A percentile compares a stretch with the other conserved stretches of the same genome.
phyloP scores from a whole-genome alignment of 2,113 vertebrate species.

The Nerophis ophidion region DNA sequence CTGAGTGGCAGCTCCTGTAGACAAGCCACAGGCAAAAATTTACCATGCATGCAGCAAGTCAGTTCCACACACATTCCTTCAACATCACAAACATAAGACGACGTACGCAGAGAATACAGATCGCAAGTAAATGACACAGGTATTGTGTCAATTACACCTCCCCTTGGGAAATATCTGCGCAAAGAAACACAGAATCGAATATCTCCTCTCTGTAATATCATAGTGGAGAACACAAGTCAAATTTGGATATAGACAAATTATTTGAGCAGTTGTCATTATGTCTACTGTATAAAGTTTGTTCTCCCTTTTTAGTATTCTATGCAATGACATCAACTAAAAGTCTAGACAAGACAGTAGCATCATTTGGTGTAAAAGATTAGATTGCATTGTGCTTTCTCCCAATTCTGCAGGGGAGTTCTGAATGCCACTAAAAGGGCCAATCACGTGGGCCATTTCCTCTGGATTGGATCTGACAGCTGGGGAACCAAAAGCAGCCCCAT shows the following conservation, averaged over 20 bases:
- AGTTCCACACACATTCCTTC: slow-evolving; percentile 52
- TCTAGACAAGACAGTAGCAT: slow-evolving; percentile 7
- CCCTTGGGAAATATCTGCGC: slow-evolving; percentile 28
- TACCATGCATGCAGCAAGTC: slow-evolving; percentile 23
- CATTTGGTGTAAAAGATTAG: neutral
- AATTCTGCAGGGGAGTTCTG: slow-evolving; percentile 81
- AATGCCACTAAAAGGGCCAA: slow-evolving; percentile 88
- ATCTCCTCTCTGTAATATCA: slow-evolving; percentile 31
- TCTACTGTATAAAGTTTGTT: no score
- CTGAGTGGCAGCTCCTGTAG: slow-evolving; percentile 40
- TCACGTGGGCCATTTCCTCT: slow-evolving; percentile 87
- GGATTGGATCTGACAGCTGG: slow-evolving; percentile 96
- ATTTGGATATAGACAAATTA: neutral
- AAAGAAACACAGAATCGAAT: slow-evolving; percentile 39
- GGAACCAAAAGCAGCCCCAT: slow-evolving; percentile 83
- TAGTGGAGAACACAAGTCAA: slow-evolving; percentile 14
- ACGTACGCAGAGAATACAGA: slow-evolving; percentile 40
- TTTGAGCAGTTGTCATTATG: neutral
- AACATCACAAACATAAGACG: slow-evolving; percentile 47
- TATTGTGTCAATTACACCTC: slow-evolving; percentile 50
- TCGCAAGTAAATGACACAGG: slow-evolving; percentile 35
- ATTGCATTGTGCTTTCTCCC: slow-evolving; percentile 18
- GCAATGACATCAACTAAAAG: slow-evolving; percentile 9
- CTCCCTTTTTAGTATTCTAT: no score
- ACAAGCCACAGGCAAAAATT: slow-evolving; percentile 47